Evolutionary conservation across 23 tunicate species (phyloP), one percentile per base, ranked within the genome.

Genomic region (Botrylloides violaceus): DNA sequence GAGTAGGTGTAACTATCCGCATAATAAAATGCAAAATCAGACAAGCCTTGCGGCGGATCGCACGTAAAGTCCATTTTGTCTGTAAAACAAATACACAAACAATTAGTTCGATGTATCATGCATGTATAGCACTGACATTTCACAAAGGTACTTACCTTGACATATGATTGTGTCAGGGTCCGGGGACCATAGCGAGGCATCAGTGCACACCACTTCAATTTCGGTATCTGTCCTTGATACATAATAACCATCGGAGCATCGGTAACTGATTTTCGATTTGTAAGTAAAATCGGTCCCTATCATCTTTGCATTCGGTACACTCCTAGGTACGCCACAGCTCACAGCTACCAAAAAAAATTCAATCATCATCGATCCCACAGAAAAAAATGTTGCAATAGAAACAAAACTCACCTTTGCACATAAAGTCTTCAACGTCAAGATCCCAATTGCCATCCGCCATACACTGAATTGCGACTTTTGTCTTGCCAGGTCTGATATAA

Each of bases 101-200:
- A 15, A 43, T 9, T 43, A 7, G 15, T 43, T 43, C 12, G 53
- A 43, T 43, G 53, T 43, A 43, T 43, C 53, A 7, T 43, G 53
- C 53, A 7, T n/a, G n/a, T n/a, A 7, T 43, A 15, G 53, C 53
- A 43, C 15, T 15, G 15, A 43, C 15, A 43, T 43, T 43, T 15
- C 53, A 7, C 53, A 15, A 43, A 43, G 15, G n/a, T n/a, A n/a
- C 53, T 7, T 1, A 49, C 68, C 47, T 1, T 22, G 32, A 31
- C 73, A 87, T 36, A 59, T 60, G 18, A 87, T 70, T 7, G 12
- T 61, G 1, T 34, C 36, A 18, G 86, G 86, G 15, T 87, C 77
- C 3, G 95, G 95, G 18, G 15, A 25, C 95, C 95, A 87, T 35
- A 36, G n/a, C 3, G 71, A 81, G 4, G 22, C 49, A 6, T 76